Evolutionary conservation across 2,888 invertebrate species (phyloP).

Genomic region (Drosophila fungiperda): DNA sequence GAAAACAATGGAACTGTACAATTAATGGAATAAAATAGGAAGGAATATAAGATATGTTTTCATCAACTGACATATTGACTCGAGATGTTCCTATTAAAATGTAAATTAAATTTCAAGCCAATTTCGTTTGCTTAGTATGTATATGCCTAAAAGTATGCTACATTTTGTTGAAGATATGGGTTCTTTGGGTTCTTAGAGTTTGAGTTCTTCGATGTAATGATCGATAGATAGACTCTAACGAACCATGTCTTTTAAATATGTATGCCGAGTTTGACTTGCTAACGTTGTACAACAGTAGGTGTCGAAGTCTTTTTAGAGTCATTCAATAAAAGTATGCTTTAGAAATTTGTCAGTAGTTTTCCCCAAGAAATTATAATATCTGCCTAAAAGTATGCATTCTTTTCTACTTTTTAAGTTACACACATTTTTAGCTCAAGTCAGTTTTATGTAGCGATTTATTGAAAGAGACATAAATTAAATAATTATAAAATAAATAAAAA

Average conservation of each 20-base stretch:
- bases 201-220: not conserved
- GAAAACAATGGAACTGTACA: rapidly evolving
- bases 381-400: not conserved
- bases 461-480: not conserved
- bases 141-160: not conserved
- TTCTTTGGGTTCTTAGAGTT: not conserved
- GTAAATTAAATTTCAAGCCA: rapidly evolving
- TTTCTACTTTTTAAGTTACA: not conserved
- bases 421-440: not conserved
- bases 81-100: not conserved
- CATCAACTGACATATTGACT: not conserved
- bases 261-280: not conserved
- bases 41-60: not conserved
- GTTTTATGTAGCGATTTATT: not conserved
- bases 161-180: not conserved
- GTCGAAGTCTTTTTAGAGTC: not conserved
- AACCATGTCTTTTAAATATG: not conserved
- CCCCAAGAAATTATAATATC: not conserved
- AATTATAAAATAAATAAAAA: too few species aligned
- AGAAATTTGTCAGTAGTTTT: not conserved
- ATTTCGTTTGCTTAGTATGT: not conserved
- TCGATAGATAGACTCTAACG: not conserved
- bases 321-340: not conserved
- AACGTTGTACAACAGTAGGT: not conserved
- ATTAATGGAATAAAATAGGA: not conserved